Conservation (phyloP, 2,113 vertebrate genomes). For the Gymnarchus niloticus region DNA sequence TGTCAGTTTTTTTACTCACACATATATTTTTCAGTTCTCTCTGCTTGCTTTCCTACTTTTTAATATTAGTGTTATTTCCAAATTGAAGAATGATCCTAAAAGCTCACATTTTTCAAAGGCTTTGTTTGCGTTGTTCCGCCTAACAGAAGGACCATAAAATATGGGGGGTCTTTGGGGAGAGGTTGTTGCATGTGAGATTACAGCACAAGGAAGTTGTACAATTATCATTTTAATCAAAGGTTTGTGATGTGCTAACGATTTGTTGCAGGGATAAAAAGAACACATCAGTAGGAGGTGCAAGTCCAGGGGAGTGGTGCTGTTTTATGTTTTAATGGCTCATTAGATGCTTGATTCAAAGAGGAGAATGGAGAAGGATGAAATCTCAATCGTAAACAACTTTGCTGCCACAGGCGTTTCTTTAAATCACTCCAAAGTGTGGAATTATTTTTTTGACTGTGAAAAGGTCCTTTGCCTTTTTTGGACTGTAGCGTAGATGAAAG, state of each 20-base stretch:
- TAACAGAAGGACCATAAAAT: constrained; percentile 17
- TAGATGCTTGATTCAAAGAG: background rate
- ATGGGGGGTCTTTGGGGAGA: constrained; percentile 9
- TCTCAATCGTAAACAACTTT: background rate
- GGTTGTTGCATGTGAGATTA: background rate
- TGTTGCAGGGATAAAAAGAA: background rate
- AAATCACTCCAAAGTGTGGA: background rate
- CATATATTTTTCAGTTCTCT: constrained; percentile 2
- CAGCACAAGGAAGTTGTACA: constrained; percentile 7
- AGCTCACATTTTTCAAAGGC: constrained; percentile 10
- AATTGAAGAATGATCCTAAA: constrained; percentile 24
- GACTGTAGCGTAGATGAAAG: background rate
- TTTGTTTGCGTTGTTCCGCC: background rate
- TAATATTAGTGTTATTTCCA: constrained; percentile 26
- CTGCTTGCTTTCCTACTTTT: background rate
- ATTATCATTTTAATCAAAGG: constrained; percentile 24
- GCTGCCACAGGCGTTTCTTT: background rate
- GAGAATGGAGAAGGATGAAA: background rate
- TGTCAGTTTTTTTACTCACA: constrained; percentile 24
- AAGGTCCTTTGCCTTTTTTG: background rate
- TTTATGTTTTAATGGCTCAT: constrained; percentile 29
- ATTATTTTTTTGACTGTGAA: background rate
- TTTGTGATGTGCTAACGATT: constrained; percentile 15
- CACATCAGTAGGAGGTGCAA: constrained; percentile 10
- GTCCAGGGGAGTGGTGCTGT: constrained; percentile 2